A percentile compares a stretch with the other conserved stretches of the same genome.
phyloP scores from a whole-genome alignment of 2,113 vertebrate species.

The Callipepla squamata region DNA sequence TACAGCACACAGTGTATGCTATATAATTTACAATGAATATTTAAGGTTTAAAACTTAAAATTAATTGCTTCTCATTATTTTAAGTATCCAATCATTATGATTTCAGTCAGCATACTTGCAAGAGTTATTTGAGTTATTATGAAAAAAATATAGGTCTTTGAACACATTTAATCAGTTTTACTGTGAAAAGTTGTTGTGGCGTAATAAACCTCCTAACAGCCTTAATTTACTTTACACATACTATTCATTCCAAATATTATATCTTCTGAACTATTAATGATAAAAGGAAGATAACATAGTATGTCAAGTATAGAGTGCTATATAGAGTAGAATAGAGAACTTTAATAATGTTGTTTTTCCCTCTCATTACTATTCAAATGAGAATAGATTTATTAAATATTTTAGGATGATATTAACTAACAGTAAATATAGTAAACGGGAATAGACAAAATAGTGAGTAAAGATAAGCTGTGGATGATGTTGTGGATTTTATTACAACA shows the following conservation, averaged over 20 bases:
- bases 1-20: too few species aligned
- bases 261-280: background rate
- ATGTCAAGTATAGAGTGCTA: background rate
- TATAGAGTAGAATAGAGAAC: background rate
- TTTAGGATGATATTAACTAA: background rate
- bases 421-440: background rate
- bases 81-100: background rate
- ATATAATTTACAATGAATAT: background rate
- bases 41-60: slow-evolving; percentile 14
- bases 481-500: background rate
- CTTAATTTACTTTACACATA: background rate
- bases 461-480: background rate
- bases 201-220: slow-evolving; percentile 1
- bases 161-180: slow-evolving; percentile 34
- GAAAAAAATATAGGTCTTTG: background rate
- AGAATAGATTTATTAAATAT: background rate
- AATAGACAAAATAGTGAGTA: background rate
- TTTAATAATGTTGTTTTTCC: background rate
- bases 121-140: background rate
- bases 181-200: background rate
- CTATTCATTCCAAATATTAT: background rate
- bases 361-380: background rate
- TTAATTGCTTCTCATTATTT: background rate
- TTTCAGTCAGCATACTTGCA: slow-evolving; percentile 12
- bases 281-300: background rate